Conservation (phyloP, 53 echinoderm and acorn worm genomes). For the Echinarachnius parma region DNA sequence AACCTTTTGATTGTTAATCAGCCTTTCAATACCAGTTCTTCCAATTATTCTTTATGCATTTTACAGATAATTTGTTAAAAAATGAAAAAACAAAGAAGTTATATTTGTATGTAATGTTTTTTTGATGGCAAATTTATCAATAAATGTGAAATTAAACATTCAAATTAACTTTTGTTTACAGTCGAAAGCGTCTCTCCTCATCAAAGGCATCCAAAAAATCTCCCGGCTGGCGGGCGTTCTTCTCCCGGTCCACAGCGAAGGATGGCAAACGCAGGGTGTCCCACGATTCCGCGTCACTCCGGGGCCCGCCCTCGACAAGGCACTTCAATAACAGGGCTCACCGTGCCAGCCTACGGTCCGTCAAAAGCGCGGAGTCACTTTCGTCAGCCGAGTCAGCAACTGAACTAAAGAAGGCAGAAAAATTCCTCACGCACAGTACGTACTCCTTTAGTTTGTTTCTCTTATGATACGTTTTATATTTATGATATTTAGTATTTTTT, state of each 20-base stretch:
- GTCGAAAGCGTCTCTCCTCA: constrained; percentile 62
- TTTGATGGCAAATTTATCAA: too few species aligned
- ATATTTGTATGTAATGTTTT: too few species aligned
- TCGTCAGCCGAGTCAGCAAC: constrained; percentile 57
- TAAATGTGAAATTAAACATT: not conserved
- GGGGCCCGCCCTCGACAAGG: constrained; percentile 18
- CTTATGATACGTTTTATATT: too few species aligned
- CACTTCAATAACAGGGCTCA: constrained; percentile 38
- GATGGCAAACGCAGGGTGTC: constrained; percentile 73
- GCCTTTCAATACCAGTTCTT: not conserved
- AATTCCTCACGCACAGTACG: too few species aligned
- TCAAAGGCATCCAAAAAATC: constrained; percentile 81
- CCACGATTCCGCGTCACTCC: constrained; percentile 10
- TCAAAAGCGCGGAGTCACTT: constrained; percentile 84
- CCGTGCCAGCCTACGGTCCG: constrained; percentile 75
- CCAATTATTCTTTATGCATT: too few species aligned
- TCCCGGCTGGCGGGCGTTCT: constrained; percentile 83
- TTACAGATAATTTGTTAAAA: too few species aligned
- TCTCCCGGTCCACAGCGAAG: constrained; percentile 43
- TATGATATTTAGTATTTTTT: too few species aligned
- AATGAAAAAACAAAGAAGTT: too few species aligned
- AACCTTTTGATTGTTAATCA: too few species aligned
- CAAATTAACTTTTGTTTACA: not conserved
- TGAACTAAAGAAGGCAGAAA: too few species aligned
- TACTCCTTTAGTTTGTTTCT: too few species aligned